Evolutionary conservation across 2,888 invertebrate species (phyloP).

Genomic region (Urechis unicinctus): DNA sequence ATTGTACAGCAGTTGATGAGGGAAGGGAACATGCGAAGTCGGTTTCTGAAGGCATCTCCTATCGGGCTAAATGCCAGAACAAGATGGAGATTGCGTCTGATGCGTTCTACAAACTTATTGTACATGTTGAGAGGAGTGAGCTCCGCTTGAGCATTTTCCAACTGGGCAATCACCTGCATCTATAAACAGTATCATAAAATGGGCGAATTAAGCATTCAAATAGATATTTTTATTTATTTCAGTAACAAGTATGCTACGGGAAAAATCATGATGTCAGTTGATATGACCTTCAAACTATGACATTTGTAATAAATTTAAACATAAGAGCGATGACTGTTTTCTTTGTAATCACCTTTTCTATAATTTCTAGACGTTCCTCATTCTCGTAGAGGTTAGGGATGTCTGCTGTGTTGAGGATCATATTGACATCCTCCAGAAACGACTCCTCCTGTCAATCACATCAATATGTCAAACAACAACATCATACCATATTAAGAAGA

Average conservation of each 20-base stretch:
- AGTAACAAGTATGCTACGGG: too few species aligned
- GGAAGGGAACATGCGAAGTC: constrained; percentile 50
- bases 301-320: too few species aligned
- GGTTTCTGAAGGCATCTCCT: constrained; percentile 46
- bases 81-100: constrained; percentile 44
- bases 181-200: constrained; percentile 19
- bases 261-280: too few species aligned
- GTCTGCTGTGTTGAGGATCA: constrained; percentile 49
- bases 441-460: constrained; percentile 36
- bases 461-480: background rate
- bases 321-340: too few species aligned
- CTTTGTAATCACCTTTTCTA: constrained; percentile 49
- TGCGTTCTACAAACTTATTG: constrained; percentile 47
- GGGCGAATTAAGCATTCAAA: too few species aligned
- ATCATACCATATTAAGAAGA: too few species aligned
- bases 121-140: constrained; percentile 48
- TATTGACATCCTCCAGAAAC: constrained; percentile 49
- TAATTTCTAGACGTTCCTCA: constrained; percentile 47
- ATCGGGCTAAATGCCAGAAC: constrained; percentile 50
- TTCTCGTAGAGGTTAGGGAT: constrained; percentile 49
- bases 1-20: constrained; percentile 51
- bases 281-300: too few species aligned
- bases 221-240: too few species aligned
- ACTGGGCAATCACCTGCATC: constrained; percentile 44
- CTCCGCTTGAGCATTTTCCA: constrained; percentile 40